These are phyloP conservation scores for Pogonognathellus flavescens DNA, from an alignment of 1,140 invertebrate species.

Conservation along the genomic window DNA sequence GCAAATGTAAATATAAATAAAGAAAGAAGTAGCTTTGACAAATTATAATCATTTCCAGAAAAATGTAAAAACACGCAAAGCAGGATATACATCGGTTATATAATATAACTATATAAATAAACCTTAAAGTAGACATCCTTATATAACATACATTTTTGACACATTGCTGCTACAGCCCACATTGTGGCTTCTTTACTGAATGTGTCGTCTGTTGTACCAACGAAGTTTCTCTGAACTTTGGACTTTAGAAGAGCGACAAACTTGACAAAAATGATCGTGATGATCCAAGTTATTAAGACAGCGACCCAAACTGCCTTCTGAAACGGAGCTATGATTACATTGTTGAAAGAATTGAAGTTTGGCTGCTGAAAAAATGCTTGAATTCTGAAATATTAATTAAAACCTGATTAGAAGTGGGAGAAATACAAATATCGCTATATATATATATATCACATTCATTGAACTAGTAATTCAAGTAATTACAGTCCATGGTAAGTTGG, in stretches of 20 bases:
- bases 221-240: background rate
- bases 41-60: no score
- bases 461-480: no score
- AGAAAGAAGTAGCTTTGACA: no score
- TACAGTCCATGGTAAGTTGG: constrained; percentile 25
- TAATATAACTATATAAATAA: no score
- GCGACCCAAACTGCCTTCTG: constrained; percentile 31
- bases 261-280: constrained; percentile 24
- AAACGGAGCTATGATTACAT: constrained; percentile 49
- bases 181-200: constrained; percentile 18
- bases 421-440: no score
- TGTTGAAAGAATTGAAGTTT: background rate
- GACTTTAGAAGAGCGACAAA: constrained; percentile 1
- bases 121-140: no score
- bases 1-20: no score
- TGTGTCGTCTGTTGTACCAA: background rate
- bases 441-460: no score
- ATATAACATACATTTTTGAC: constrained; percentile 51
- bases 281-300: background rate
- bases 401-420: no score
- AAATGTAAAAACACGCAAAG: no score
- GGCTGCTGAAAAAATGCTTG: constrained; percentile 54
- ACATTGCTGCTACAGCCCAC: constrained; percentile 51
- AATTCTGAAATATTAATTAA: constrained; percentile 28
- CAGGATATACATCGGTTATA: no score